Evolutionary conservation across 2,797 vertebrate genomes (phyloP), one percentile per base, ranked within the genome.

Genomic region (Ficedula albicollis): DNA sequence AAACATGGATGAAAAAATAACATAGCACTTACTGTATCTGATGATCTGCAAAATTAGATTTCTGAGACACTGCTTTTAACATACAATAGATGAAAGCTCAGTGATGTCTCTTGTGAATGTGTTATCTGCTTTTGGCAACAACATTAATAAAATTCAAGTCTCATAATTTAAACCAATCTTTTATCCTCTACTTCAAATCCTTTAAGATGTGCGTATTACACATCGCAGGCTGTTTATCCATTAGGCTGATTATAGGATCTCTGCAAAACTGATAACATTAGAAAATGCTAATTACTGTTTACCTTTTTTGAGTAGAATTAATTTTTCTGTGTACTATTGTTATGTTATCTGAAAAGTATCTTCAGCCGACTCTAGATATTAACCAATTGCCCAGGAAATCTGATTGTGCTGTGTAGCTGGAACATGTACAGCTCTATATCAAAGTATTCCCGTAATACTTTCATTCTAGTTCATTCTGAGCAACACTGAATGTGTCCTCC

Each of bases 261-360:
- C 56, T 59, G 63, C 19, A 77, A 89, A 93, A 52, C 51, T 76
- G n/a, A 73, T 96, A 68, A 81, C 49, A 18, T 89, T 80, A 89
- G 63, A 36, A 79, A 90, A 59, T 70, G 59, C 68, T 93, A 93
- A 91, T 90, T 95, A 72, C 58, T 68, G 22, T 78, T 94, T 77
- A 68, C 29, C 18, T 69, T 78, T 84, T 74, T 52, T 51, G 15
- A 64, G 63, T 80, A 79, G 44, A 91, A 70, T 77, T 73, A 67
- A 68, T 84, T 75, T 82, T 16, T 78, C 36, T 62, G 7, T 74
- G 14, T 66, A 26, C 34, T 88, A 52, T 54, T 67, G 15, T 58
- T 76, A n/a, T 36, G 39, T 81, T 93, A 38, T 56, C 89, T 78
- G 80, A 68, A 77, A 78, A 51, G 15, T 68, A 9, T 89, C 38